Base-by-base conservation (phyloP, 1,140 invertebrate genomes). In the Lordiphosa mommai region DNA sequence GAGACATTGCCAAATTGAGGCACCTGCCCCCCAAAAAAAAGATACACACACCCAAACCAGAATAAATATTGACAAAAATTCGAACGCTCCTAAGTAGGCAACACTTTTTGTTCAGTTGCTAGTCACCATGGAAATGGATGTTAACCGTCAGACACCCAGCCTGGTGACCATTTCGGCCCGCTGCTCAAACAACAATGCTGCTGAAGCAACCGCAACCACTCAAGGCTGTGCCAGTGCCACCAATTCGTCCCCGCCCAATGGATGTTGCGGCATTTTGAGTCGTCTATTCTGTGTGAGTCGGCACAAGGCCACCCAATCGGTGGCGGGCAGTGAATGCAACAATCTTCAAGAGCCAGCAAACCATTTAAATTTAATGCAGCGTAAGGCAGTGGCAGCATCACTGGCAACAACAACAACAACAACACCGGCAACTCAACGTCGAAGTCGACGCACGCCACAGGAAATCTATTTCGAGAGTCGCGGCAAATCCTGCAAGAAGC, bases 401-500 rank as follows among this genome's bases (percentile, higher is more conserved):
- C 33, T 40, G 37, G 29, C 50, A 43, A 43, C 57, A 66, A 34
- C 23, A 33, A 23, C 67, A 58, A 65, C 72, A 43, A 64, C 71
- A 46, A 44, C 69, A 50, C 58, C 74, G 65, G 16, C 64, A 76
- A 41, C 70, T 30, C 55, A 70, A 40, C 61, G 70, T 43, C 71
- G 67, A 51, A 61, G 77, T 17, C 76, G 86, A 29, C 92, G 93
- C 34, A 88, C 85, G 44, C 88, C 93, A 30, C 93, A 94, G 88
- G 91, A 93, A 90, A 93, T 94, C 86, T 94, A 94, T 74, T 94
- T 93, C 65, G 93, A 94, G 76, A 93, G 92, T 65, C 90, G 92
- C 23, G 93, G 93, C 51, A 93, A 94, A 73, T 93, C 92, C 74
- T 94, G 93, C 89, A 92, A 92, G 71, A 94, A 94, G 86, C 89